A percentile compares a stretch with the other conserved stretches of the same genome.
Conservation (phyloP, 2,797 vertebrate genomes). For the Morus bassanus region DNA sequence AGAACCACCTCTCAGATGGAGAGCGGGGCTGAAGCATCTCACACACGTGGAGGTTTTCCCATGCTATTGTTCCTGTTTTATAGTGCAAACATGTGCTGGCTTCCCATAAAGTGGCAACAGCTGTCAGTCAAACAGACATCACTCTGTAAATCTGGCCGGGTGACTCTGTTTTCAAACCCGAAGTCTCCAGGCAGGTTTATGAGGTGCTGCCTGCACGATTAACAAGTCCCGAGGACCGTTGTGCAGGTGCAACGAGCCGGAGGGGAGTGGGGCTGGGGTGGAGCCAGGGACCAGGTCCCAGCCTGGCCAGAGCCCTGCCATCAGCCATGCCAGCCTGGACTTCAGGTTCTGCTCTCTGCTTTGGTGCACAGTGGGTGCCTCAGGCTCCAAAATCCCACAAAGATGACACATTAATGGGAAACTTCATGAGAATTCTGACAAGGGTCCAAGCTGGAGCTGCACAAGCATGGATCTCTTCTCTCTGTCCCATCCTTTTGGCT, state of each 20-base stretch:
- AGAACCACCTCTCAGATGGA: not conserved
- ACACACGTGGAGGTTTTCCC: not conserved
- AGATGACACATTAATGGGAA: not conserved
- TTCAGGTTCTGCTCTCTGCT: not conserved
- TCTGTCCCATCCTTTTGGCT: not conserved
- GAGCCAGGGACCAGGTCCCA: not conserved
- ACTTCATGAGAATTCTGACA: not conserved
- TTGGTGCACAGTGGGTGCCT: no score
- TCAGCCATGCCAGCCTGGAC: not conserved
- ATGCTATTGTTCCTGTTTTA: not conserved
- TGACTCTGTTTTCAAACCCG: not conserved
- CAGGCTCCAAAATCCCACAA: not conserved
- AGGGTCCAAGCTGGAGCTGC: not conserved
- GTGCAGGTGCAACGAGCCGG: not conserved
- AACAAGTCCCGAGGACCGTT: not conserved
- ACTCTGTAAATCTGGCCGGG: slow-evolving; percentile 55
- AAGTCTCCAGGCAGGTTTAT: slow-evolving; percentile 56
- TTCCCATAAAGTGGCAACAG: not conserved
- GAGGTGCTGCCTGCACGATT: slow-evolving; percentile 45
- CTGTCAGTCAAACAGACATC: slow-evolving; percentile 40
- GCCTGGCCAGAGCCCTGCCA: not conserved
- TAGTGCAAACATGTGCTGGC: not conserved
- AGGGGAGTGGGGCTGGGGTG: not conserved
- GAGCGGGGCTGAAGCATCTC: not conserved
- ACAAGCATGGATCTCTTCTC: not conserved